Base-by-base conservation (phyloP, 37 sponge, comb jelly and placozoan genomes). In the Dysidea cf. avara region DNA sequence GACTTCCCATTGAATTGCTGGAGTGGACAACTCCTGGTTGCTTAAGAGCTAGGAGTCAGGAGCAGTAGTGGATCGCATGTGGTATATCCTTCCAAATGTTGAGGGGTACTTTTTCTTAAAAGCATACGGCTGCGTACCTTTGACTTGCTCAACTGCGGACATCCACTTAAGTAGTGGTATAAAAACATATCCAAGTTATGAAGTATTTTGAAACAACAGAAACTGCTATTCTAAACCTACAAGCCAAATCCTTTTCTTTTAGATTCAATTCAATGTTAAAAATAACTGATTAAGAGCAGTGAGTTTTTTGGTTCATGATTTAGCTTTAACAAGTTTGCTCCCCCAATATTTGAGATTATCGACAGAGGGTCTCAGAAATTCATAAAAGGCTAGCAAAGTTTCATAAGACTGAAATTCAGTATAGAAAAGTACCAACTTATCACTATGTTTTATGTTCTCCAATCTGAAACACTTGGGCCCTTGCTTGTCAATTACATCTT, bases 281-380 rank as follows among this genome's bases (percentile, higher is more conserved):
- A 75, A 63, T 21, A 77, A 46, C 65, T 74, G 76, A 64, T 76
- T 76, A 20, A 64, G 20, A 26, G 65, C 65, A 67, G 53, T 60
- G n/a, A 78, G 64, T 37, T 78, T 78, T n/a, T 26, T 31, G 22
- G 32, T 47, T 32, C 37, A 20, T 16, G 13, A 35, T 29, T 25
- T 49, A 49, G 52, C 16, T 13, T 49, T 16, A 18, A 16, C 16
- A 13, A 13, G 52, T 16, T 49, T 49, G 52, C 52, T 49, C 52
- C 52, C 52, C 52, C 52, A 49, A 16, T 49, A 49, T 49, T 49
- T 16, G 13, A 49, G 16, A 16, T 16, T 18, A 16, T 49, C 16
- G 52, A 49, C 52, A 18, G 52, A 49, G 13, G 52, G 52, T 18
- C 52, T 16, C 16, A 49, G 52, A 49, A 18, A 49, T 13, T 49